These are phyloP conservation scores for Brassicogethes aeneus DNA, from an alignment of 2,888 invertebrate genomes.

Conservation along the genomic window DNA sequence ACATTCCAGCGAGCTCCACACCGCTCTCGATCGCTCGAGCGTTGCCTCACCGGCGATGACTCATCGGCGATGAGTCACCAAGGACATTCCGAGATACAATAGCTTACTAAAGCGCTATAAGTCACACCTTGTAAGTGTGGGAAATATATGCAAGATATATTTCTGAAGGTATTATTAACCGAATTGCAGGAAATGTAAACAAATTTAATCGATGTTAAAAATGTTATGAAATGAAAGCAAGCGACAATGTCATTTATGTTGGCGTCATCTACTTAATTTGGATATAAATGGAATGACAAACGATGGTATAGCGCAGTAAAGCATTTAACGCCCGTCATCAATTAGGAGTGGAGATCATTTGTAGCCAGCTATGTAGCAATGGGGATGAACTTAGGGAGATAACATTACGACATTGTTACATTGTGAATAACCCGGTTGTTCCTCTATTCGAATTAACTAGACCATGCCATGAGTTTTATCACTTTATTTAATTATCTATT, in stretches of 20 bases:
- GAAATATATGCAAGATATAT: too few species aligned
- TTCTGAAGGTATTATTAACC: neutral
- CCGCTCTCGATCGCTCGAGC: too few species aligned
- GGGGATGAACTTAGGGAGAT: conserved; percentile 15
- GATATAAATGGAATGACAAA: conserved; percentile 13
- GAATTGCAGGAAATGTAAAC: neutral
- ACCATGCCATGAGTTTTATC: conserved; percentile 10
- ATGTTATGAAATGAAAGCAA: neutral
- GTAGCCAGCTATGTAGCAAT: conserved; percentile 10
- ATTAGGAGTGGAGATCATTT: conserved; percentile 16
- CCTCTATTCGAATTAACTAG: conserved; percentile 13
- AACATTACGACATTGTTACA: conserved; percentile 12
- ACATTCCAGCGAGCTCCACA: too few species aligned
- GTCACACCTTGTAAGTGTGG: too few species aligned
- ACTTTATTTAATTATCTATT: neutral
- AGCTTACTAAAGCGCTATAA: too few species aligned
- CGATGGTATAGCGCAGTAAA: conserved; percentile 13
- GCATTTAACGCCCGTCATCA: conserved; percentile 16
- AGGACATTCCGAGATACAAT: too few species aligned
- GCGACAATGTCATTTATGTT: conserved; percentile 3
- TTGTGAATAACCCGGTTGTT: conserved; percentile 15
- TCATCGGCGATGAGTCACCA: too few species aligned
- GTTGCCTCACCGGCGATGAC: too few species aligned
- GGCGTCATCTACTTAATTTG: conserved; percentile 13
- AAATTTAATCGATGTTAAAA: neutral